These are phyloP conservation scores for Notarius lentiginosus DNA, from an alignment of 2,113 vertebrate genomes.

Conservation along the genomic window DNA sequence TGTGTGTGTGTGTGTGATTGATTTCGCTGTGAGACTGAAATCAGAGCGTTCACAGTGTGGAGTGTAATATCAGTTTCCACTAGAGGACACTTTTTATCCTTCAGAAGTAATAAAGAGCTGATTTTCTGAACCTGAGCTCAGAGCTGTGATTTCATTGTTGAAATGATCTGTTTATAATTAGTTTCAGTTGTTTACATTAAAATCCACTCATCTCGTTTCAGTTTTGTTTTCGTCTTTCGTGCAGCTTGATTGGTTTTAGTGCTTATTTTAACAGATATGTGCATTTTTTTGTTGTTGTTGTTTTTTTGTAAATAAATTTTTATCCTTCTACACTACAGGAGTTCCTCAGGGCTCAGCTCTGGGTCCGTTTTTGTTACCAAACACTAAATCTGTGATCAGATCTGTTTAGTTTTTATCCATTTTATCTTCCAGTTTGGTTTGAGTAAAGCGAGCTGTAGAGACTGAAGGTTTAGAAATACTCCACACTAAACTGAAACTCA, in stretches of 20 bases:
- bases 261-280: background rate
- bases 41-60: background rate
- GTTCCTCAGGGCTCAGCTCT: background rate
- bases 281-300: background rate
- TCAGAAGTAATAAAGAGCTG: slow-evolving; percentile 20
- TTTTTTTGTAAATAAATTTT: background rate
- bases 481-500: background rate
- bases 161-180: background rate
- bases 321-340: background rate
- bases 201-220: background rate
- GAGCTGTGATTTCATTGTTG: background rate
- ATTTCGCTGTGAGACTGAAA: background rate
- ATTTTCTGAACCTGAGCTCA: background rate
- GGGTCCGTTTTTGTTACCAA: background rate
- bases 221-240: background rate
- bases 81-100: slow-evolving; percentile 50
- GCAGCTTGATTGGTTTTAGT: background rate
- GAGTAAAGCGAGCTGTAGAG: background rate
- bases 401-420: background rate
- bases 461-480: background rate
- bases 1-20: background rate
- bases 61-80: slow-evolving; percentile 29
- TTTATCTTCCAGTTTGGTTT: background rate
- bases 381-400: background rate
- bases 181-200: background rate